Base-by-base conservation (phyloP, 2,888 invertebrate genomes). In the Eurois occulta region DNA sequence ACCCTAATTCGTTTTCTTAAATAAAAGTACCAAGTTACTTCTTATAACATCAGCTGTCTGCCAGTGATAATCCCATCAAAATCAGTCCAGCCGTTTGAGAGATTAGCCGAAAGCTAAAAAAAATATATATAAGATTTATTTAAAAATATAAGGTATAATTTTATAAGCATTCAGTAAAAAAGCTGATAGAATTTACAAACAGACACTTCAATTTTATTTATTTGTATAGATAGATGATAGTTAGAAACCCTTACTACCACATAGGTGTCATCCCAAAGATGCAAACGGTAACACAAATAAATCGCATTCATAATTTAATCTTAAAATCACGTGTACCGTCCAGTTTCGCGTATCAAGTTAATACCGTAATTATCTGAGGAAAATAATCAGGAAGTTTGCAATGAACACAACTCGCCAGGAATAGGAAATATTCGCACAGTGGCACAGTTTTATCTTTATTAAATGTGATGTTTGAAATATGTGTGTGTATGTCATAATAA, bases 311-410 rank as follows among this genome's bases (percentile, higher is more conserved):
- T 32, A 62, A 62, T 62, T 21, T 32, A 60, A 32, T 11, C 4
- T 58, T 58, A 13, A n/a, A 71, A 46, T 16, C 55, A 72, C 32
- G 62, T 64, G 71, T 11, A 7, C 41, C 41, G 32, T 69, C 64
- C 60, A 73, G 52, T 68, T 71, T 68, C 24, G 18, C 64, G 60
- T 73, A 83, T 65, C 79, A 65, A 48, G 84, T 73, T 80, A 80
- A 80, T 68, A 38, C 46, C 60, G 41, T 74, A 60, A 84, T 83
- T 77, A 72, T 76, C 76, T 70, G 69, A 72, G 78, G 64, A 72
- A 79, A 75, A 77, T 84, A 78, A 85, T 82, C 70, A 84, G 86
- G 78, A 62, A 81, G 77, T 71, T 41, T 46, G 69, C 75, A 86
- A 86, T 79, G 71, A 76, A 79, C 81, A 75, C 80, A 84, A 68